Evolutionary conservation across 2,888 invertebrate species (phyloP), one percentile per base, ranked within the genome.

Genomic region (Drosophila imparisetae): DNA sequence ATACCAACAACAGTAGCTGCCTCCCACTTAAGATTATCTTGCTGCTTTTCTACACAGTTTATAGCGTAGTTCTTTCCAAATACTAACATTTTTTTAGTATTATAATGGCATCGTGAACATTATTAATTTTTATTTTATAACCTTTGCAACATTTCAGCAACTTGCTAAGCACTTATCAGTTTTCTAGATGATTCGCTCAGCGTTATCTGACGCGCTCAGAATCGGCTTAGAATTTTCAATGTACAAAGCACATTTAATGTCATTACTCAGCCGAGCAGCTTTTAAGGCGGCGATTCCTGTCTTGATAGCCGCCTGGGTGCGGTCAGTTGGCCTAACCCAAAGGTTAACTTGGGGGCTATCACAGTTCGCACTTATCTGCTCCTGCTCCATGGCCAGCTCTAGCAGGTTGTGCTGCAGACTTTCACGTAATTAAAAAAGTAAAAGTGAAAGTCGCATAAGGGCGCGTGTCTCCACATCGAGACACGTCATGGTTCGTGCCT

Each of bases 401-500:
- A 24, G 27, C 32, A 54, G 38, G 29, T 64, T 53, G 52, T 42
- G 59, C 21, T 62, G 15, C 62, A 75, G 88, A 86, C 80, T 83
- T 85, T 78, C 61, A 57, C 57, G 90, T 88, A 86, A 86, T 86
- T 86, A 89, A 86, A 86, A 88, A 70, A 38, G 15, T 21, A 11
- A 64, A 59, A 66, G 50, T 65, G 24, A 70, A 72, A 65, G 67
- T 38, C 27, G 61, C 30, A 30, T 40, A 21, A 42, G 54, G 57
- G 36, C 11, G 52, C 24, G 49, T 58, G 50, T 57, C 48, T 63
- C 48, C 27, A 27, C 66, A 77, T 53, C 34, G 64, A 61, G 58
- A 70, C 86, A 90, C 89, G 86, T 69, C 76, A 90, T 73, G 62
- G 73, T 71, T 71, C 88, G 89, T 86, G 86, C 57, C 62, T 66